A percentile compares a stretch with the other conserved stretches of the same genome.
phyloP scores from a whole-genome alignment of 2,797 vertebrate genomes.

The Lithobates sylvaticus region DNA sequence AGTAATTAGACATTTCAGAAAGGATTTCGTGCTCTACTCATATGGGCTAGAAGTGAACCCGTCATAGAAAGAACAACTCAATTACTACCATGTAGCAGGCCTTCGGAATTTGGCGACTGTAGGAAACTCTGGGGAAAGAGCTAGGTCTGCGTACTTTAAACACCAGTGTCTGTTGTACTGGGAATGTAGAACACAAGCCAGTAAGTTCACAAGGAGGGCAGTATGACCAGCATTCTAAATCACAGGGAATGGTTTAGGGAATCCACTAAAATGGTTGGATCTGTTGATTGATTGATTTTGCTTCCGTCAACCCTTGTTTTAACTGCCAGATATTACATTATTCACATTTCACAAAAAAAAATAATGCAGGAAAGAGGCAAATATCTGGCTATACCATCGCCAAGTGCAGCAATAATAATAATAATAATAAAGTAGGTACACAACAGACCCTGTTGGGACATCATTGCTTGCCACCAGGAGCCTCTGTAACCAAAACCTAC shows the following conservation, averaged over 20 bases:
- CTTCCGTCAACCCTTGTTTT: no score
- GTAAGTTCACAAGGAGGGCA: background rate
- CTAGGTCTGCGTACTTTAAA: background rate
- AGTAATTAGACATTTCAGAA: constrained; percentile 43
- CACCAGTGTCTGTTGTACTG: background rate
- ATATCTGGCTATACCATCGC: no score
- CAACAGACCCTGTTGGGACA: no score
- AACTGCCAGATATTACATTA: no score
- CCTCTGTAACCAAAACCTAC: no score
- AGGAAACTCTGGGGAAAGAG: constrained; percentile 15
- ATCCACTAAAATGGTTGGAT: background rate
- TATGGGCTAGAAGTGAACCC: constrained; percentile 12
- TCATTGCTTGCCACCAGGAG: no score
- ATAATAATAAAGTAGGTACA: no score
- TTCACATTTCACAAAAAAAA: no score
- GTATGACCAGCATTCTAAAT: background rate
- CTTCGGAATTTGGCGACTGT: background rate
- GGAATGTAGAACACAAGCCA: background rate
- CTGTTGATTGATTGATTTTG: no score
- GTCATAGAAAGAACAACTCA: constrained; percentile 10
- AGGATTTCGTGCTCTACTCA: constrained; percentile 26
- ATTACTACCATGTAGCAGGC: background rate
- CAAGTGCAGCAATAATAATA: no score
- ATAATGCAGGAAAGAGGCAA: no score
- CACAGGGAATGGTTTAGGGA: background rate